Conservation (phyloP, 2,888 invertebrate genomes). For the Epinotia bilunana region DNA sequence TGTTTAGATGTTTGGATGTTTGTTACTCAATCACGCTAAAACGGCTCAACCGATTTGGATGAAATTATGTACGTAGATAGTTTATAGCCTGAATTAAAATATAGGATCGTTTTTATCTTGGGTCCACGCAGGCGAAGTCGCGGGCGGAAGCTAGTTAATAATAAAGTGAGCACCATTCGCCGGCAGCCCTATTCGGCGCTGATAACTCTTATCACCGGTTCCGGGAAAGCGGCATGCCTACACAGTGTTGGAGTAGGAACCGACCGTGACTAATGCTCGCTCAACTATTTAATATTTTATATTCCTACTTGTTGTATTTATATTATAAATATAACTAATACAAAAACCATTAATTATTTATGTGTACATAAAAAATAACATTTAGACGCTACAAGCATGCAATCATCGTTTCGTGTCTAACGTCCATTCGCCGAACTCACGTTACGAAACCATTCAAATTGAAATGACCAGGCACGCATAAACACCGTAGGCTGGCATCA, state of each 20-base stretch:
- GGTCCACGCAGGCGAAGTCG: no score
- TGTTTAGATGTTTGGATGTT: no score
- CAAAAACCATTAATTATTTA: not conserved
- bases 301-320: not conserved
- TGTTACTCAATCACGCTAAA: no score
- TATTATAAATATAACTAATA: not conserved
- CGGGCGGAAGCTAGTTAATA: no score
- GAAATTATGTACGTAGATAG: no score
- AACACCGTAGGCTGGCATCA: conserved; percentile 8
- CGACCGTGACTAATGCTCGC: conserved; percentile 14
- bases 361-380: not conserved
- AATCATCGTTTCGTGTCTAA: not conserved
- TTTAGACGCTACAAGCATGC: not conserved
- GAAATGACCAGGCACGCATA: conserved; percentile 35
- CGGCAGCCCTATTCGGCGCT: conserved; percentile 8
- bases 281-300: not conserved
- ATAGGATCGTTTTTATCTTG: no score
- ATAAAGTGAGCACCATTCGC: not conserved
- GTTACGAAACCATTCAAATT: conserved; percentile 24
- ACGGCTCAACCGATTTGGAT: no score
- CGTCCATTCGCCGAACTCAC: not conserved
- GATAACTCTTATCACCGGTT: conserved; percentile 60
- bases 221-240: conserved; percentile 54
- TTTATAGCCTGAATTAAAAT: no score
- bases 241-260: not conserved